Conservation (phyloP, 2,797 vertebrate genomes). For the Anas flavirostris region DNA sequence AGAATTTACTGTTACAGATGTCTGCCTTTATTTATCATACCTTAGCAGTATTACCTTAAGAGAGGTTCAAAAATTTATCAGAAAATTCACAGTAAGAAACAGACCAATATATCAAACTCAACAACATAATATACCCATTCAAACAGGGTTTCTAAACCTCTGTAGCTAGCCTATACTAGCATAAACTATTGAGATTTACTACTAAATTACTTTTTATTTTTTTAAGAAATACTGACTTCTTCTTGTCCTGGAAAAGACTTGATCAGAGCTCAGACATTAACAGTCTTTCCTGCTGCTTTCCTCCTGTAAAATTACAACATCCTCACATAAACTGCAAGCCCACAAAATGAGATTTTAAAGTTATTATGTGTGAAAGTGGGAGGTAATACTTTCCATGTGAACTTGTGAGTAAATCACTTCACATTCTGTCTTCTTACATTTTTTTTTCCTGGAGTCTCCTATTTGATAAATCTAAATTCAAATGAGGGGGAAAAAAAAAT, state of each 20-base stretch:
- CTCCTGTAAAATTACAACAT: neutral
- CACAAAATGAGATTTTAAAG: neutral
- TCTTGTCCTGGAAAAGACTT: neutral
- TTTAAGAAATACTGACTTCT: neutral
- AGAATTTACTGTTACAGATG: neutral
- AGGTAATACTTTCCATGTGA: neutral
- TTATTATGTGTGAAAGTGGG: neutral
- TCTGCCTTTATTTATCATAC: neutral
- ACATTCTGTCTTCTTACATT: neutral
- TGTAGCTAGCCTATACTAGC: neutral
- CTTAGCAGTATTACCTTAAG: neutral
- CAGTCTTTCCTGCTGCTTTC: neutral
- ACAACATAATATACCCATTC: neutral
- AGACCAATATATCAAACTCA: neutral
- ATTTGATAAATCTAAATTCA: neutral
- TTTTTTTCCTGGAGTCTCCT: neutral
- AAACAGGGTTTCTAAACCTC: neutral
- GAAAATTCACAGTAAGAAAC: neutral
- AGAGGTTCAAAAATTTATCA: neutral
- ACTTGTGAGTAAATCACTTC: neutral
- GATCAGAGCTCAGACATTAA: neutral
- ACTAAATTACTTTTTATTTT: neutral
- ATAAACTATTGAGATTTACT: neutral
- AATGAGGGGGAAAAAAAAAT: neutral
- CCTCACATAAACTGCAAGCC: neutral